Conservation (phyloP, 2,888 invertebrate species). For the Metacarcinus magister region DNA sequence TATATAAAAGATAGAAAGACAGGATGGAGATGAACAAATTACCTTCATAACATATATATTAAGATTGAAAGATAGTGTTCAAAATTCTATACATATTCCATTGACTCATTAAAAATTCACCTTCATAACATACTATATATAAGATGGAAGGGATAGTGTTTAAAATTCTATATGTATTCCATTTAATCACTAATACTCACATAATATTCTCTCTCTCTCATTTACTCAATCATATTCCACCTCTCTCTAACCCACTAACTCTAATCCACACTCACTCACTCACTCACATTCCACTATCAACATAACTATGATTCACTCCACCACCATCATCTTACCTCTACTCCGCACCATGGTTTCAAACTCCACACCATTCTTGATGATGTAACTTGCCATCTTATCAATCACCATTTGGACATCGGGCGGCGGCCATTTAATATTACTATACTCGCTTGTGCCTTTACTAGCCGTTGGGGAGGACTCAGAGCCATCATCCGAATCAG, state of each 20-base stretch:
- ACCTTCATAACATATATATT: neutral
- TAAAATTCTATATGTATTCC: too few species aligned
- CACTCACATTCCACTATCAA: too few species aligned
- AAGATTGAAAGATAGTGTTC: too few species aligned
- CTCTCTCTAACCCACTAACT: too few species aligned
- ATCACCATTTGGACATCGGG: slow-evolving; percentile 94
- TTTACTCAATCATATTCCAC: too few species aligned
- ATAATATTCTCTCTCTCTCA: too few species aligned
- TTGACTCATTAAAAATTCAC: too few species aligned
- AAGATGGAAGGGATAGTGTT: too few species aligned
- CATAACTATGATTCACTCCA: neutral
- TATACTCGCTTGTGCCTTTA: slow-evolving; percentile 69
- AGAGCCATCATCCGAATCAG: slow-evolving; percentile 57
- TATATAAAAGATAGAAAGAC: neutral
- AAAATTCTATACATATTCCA: too few species aligned
- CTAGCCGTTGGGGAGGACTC: neutral
- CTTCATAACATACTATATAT: too few species aligned
- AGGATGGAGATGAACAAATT: neutral
- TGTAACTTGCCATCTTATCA: slow-evolving; percentile 98
- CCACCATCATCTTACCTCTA: slow-evolving; percentile 82
- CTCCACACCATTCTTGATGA: slow-evolving; percentile 96
- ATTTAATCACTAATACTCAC: too few species aligned
- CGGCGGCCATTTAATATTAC: slow-evolving; percentile 85
- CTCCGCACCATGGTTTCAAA: slow-evolving; percentile 94
- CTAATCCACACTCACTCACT: too few species aligned